Base-by-base conservation (phyloP, 1,140 invertebrate genomes). In the Drosophila neocordata region DNA sequence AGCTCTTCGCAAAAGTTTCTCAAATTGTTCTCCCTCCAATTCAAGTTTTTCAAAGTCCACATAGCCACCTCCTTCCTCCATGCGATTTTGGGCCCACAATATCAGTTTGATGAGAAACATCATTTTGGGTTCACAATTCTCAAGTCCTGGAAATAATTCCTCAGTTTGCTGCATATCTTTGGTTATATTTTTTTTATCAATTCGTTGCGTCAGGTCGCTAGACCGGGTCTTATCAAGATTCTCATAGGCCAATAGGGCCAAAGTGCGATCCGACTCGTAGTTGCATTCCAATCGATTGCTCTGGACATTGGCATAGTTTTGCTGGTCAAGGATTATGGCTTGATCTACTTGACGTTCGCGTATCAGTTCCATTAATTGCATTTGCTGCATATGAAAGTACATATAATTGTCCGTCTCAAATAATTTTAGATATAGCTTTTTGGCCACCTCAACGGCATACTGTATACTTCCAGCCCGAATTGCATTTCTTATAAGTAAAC, bases 181-280 rank as follows among this genome's bases (percentile, higher is more conserved):
- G 12, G 52, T 59, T 2, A 74, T 59, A 18, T 67, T 57, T 18
- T 75, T 35, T 6, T 31, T 93, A 90, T 98, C 97, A 18, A 97
- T 96, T 1, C 96, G 95, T 76, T 97, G 95, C 13, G 99, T 92
- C 9, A 99, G 93, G 92, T 99, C 98, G 34, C 97, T 96, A 93
- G 99, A 99, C 0, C 98, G 98, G 71, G 97, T 98, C 41, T 95
- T 95, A 73, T 97, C 95, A 2, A 98, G 98, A 77, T 99, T 97
- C 60, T 99, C 98, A 92, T 99, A 99, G 8, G 98, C 98, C n/a
- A 99, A 92, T 5, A 99, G 92, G 0, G 98, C 98, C 41, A 99
- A 93, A 0, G 98, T 99, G 65, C 98, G 92, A 79, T 97, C 96
- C 18, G 97, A 81, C 92, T 97, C 96, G 1, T 18, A 34, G 6